Evolutionary conservation across 2,113 vertebrate species (phyloP), one percentile per base, ranked within the genome.

Genomic region (Holacanthus passer): DNA sequence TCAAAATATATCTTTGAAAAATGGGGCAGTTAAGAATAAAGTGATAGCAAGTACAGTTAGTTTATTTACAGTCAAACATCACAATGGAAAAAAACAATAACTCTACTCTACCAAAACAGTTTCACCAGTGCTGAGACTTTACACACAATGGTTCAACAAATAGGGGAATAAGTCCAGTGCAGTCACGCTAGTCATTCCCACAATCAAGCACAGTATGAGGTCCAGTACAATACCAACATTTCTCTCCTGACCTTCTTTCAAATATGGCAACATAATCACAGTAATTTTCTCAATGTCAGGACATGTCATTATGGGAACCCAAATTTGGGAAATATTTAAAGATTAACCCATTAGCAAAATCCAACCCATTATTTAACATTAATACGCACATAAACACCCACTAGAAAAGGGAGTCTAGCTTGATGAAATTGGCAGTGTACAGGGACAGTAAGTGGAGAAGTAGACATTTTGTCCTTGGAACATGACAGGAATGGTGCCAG

Each of bases 1-100:
- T 95, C 94, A 96, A 95, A 96, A 95, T 95, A 96, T 95, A 95
- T 92, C 93, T 96, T 95, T 95, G 86, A 96, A 96, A 96, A 90
- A 94, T 75, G 87, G 95, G 93, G 93, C 90, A 93, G 94, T 95
- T 89, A 77, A 87, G 93, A 94, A 95, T 93, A 94, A 92, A 81
- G 86, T 87, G 90, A 95, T 90, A 87, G 84, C 90, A 94, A 93
- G 88, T 87, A 95, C 93, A 92, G 81, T 90, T 86, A 91, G 87
- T 91, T 93, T 93, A 92, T 93, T 93, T 92, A 93, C 91, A 94
- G 83, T 89, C 53, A 85, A 94, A 96, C 93, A 64, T 92, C 91
- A 95, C 95, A 95, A 94, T 94, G 94, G 90, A 94, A 88, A 94
- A 90, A 95, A 91, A 93, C 90, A 63, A 94, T 89, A 89, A 73